Conservation (phyloP, 2,797 vertebrate genomes). For the Hemitrygon akajei region DNA sequence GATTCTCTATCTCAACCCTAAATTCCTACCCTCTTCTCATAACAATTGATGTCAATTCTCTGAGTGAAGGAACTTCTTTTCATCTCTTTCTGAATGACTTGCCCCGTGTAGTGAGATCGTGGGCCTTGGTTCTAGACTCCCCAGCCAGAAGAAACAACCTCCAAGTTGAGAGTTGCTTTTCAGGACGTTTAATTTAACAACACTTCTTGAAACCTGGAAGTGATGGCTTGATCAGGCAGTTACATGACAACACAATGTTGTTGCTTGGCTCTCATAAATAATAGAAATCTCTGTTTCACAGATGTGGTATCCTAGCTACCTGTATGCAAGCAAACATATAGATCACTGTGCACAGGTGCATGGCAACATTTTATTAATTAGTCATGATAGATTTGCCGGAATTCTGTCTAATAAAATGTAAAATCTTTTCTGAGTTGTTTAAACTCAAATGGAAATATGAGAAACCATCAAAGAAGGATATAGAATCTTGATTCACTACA, state of each 20-base stretch:
- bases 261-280: neutral
- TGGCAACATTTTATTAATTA: neutral
- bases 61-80: too few species aligned
- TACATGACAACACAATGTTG: neutral
- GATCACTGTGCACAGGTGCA: neutral
- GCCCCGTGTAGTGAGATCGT: too few species aligned
- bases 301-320: neutral
- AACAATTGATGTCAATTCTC: too few species aligned
- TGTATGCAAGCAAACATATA: neutral
- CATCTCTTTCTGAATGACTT: too few species aligned
- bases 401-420: neutral
- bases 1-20: too few species aligned
- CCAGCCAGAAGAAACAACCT: too few species aligned
- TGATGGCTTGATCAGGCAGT: neutral
- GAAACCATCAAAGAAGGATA: neutral
- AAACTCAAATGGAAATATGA: neutral
- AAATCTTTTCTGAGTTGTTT: neutral
- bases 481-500: neutral
- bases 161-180: neutral
- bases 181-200: neutral
- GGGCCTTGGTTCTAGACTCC: too few species aligned
- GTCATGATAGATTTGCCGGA: neutral
- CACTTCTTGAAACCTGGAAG: neutral
- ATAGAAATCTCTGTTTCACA: neutral
- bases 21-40: too few species aligned